Conservation (phyloP, 2,113 vertebrate genomes). For the Heterotis niloticus region DNA sequence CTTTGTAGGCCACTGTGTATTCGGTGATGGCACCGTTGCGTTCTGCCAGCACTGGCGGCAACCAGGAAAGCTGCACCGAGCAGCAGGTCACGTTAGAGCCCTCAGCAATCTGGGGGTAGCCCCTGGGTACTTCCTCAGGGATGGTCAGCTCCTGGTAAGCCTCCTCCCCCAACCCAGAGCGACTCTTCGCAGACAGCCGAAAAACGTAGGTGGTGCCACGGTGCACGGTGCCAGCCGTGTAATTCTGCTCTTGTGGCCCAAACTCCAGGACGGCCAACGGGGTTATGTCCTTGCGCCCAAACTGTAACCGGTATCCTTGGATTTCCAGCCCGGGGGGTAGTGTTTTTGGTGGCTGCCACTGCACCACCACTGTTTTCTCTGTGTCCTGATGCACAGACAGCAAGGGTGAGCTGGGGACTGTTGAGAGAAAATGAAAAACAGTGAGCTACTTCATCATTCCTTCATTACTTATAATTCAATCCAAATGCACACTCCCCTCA, state of each 20-base stretch:
- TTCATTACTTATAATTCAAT: no score
- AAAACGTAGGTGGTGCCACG: conserved; percentile 88
- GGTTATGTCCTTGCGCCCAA: conserved; percentile 78
- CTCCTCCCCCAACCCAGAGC: conserved; percentile 87
- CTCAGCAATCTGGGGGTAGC: conserved; percentile 85
- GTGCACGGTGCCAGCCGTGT: conserved; percentile 74
- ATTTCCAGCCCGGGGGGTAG: conserved; percentile 73
- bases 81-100: conserved; percentile 77
- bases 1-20: conserved; percentile 92
- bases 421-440: conserved; percentile 8
- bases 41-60: conserved; percentile 86
- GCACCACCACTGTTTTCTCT: conserved; percentile 77
- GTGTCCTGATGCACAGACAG: conserved; percentile 82
- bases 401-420: conserved; percentile 84
- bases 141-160: conserved; percentile 71
- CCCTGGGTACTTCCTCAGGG: conserved; percentile 81
- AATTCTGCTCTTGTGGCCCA: conserved; percentile 69
- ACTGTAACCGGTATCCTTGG: conserved; percentile 87
- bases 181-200: conserved; percentile 85
- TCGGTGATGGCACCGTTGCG: conserved; percentile 84
- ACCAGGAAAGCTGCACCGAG: conserved; percentile 87
- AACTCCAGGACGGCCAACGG: conserved; percentile 87
- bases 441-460: neutral
- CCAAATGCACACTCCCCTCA: no score
- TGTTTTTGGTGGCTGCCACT: conserved; percentile 80